These are phyloP conservation scores for Platysteira castanea DNA, from an alignment of 2,113 vertebrate species.

Conservation along the genomic window DNA sequence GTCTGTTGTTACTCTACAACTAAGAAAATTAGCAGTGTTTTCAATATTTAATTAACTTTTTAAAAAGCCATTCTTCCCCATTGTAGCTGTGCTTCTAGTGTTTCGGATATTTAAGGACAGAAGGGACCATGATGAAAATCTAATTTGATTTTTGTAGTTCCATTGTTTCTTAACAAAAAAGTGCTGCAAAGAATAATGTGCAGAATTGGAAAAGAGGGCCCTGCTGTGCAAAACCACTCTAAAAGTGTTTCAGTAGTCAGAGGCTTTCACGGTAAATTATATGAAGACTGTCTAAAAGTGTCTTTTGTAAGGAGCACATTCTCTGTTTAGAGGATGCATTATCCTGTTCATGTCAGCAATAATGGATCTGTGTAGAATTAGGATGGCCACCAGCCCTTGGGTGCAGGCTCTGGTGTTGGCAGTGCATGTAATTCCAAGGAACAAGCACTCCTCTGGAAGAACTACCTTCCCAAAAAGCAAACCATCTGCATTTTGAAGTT, in stretches of 20 bases:
- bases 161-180: slow-evolving; percentile 39
- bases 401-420: background rate
- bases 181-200: background rate
- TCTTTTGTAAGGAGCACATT: slow-evolving; percentile 5
- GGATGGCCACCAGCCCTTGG: background rate
- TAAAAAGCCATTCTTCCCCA: slow-evolving; percentile 15
- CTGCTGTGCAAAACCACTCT: slow-evolving; percentile 29
- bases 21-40: background rate
- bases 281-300: background rate
- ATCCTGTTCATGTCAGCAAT: background rate
- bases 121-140: background rate
- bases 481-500: background rate
- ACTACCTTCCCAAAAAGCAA: background rate
- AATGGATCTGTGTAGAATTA: background rate
- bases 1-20: background rate
- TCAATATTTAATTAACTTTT: slow-evolving; percentile 13
- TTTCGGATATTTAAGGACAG: slow-evolving; percentile 22
- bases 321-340: background rate
- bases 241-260: background rate
- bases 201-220: slow-evolving; percentile 23
- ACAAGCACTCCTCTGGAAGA: background rate
- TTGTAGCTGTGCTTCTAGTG: background rate
- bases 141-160: slow-evolving; percentile 14
- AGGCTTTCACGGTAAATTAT: slow-evolving; percentile 17
- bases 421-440: background rate